Conservation (phyloP, 2,113 vertebrate species). For the Forbesichthys papilliferus region DNA sequence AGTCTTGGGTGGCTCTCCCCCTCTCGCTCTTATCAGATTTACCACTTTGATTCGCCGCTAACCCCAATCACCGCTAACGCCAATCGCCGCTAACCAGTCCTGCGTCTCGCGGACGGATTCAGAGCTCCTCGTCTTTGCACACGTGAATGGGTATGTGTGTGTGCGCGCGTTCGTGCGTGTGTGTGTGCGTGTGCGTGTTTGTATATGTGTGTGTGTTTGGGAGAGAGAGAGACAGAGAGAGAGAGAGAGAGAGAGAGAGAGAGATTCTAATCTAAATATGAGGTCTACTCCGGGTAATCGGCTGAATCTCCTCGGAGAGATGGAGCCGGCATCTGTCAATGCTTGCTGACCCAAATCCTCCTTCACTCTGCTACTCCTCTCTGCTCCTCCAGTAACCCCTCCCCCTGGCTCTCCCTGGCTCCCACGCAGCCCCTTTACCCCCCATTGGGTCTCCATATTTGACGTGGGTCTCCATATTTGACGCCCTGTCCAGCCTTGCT, state of each 20-base stretch:
- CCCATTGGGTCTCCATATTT: background rate
- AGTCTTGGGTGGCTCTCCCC: conserved; percentile 21
- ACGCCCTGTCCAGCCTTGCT: background rate
- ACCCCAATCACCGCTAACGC: background rate
- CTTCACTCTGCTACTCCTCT: conserved; percentile 5
- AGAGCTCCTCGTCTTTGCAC: background rate
- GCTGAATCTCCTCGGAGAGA: conserved; percentile 62
- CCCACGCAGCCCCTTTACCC: background rate
- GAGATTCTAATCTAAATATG: conserved; percentile 15
- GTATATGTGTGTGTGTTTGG: too few species aligned
- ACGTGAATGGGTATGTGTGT: background rate
- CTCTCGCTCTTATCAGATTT: conserved; percentile 36
- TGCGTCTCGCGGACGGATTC: background rate
- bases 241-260: too few species aligned
- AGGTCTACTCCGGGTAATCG: conserved; percentile 48
- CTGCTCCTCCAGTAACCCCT: background rate
- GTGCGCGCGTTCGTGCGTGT: background rate
- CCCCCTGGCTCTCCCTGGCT: background rate
- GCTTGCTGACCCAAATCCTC: conserved; percentile 67
- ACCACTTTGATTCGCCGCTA: conserved; percentile 4
- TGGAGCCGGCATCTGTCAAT: conserved; percentile 62
- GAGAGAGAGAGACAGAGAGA: too few species aligned
- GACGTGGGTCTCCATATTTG: background rate
- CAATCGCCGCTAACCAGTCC: background rate
- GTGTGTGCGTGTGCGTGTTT: background rate